phyloP scores from a whole-genome alignment of 2,888 invertebrate species.

The Dinocampus coccinellae region DNA sequence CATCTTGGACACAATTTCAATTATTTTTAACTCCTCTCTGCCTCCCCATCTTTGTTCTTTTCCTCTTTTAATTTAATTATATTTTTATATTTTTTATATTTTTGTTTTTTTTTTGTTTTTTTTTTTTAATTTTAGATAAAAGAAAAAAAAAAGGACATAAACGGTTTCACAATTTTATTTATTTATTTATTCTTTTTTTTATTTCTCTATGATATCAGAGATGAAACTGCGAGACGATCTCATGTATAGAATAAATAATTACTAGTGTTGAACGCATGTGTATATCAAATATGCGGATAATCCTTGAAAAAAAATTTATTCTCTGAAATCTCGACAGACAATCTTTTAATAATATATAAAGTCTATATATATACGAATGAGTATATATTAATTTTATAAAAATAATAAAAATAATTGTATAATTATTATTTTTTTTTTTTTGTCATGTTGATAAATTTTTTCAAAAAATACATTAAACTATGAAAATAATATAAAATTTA shows the following conservation, averaged over 20 bases:
- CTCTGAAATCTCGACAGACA: conserved; percentile 4
- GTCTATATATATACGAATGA: too few relatives aligned
- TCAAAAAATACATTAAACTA: too few relatives aligned
- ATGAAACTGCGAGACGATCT: conserved; percentile 29
- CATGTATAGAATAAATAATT: conserved; percentile 29
- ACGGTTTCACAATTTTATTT: neutral
- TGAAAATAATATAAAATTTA: too few relatives aligned
- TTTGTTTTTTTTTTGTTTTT: too few relatives aligned
- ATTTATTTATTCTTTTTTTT: neutral
- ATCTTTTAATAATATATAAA: neutral
- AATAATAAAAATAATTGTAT: neutral
- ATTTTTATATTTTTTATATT: conserved; percentile 4
- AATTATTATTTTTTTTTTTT: neutral
- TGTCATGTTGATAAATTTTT: too few relatives aligned
- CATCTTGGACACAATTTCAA: conserved; percentile 7
- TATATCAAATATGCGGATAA: too few relatives aligned
- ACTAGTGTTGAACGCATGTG: too few relatives aligned
- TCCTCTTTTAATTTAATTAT: conserved; percentile 3
- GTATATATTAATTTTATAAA: neutral
- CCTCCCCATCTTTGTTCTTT: conserved; percentile 23
- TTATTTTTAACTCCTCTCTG: too few relatives aligned
- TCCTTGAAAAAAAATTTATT: neutral
- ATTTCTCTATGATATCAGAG: neutral
- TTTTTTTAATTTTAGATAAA: too few relatives aligned
- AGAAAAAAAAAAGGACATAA: too few relatives aligned